phyloP scores from a whole-genome alignment of 2,888 invertebrate species.

The Dicyrtoma fusca region DNA sequence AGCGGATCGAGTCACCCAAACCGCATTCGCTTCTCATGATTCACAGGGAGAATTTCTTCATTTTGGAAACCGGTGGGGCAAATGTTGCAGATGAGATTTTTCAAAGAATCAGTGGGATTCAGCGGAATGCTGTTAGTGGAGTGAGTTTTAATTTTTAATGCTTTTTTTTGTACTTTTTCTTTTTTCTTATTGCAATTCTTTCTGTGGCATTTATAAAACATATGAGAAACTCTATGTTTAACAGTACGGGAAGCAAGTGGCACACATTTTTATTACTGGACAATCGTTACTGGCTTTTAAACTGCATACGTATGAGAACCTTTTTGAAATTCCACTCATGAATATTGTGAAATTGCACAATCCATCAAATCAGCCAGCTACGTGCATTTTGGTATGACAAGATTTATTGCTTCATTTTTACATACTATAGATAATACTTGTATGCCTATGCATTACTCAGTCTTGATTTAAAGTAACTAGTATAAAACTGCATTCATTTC shows the following conservation, averaged over 20 bases:
- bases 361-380: conserved; percentile 3
- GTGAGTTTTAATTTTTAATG: neutral
- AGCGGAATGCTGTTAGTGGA: conserved; percentile 12
- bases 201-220: too few species aligned
- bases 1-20: conserved; percentile 23
- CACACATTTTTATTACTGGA: conserved; percentile 23
- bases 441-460: too few species aligned
- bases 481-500: too few species aligned
- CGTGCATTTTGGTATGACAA: conserved; percentile 13
- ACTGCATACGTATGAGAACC: conserved; percentile 19
- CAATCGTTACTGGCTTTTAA: conserved; percentile 21
- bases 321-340: conserved; percentile 23
- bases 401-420: neutral
- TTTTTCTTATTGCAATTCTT: too few species aligned
- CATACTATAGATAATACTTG: neutral
- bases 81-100: conserved; percentile 17
- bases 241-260: conserved; percentile 27
- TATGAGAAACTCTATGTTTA: neutral
- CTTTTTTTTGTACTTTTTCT: neutral
- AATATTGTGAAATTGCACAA: conserved; percentile 22
- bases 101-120: conserved; percentile 18
- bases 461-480: too few species aligned
- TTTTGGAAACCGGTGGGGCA: conserved; percentile 16
- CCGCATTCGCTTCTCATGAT: conserved; percentile 11
- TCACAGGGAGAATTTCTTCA: conserved; percentile 13